Base-by-base conservation (phyloP, 2,888 invertebrate genomes). In the Meloe dianella region DNA sequence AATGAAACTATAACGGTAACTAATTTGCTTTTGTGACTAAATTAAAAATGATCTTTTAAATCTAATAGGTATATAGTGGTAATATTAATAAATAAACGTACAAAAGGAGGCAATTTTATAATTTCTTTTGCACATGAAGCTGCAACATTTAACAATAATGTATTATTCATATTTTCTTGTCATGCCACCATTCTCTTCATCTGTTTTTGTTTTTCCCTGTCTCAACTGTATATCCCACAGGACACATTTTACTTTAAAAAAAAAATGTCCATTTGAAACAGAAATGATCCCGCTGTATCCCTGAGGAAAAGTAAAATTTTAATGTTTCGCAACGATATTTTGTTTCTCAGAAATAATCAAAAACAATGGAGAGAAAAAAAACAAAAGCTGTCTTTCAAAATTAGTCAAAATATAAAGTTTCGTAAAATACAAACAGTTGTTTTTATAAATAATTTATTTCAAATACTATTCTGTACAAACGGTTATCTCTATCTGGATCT, bases 301-400 rank as follows among this genome's bases (percentile, higher is more conserved):
- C 69, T 72, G 59, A 57, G 73, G 73, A 73, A 69, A 68, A 72
- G 70, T 75, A 70, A 74, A 75, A 75, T 75, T 76, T 75, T 76
- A 76, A 76, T 75, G 73, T 69, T 66, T 61, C 67, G 24, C 72
- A 68, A 72, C 70, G 71, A 73, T 74, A 72, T 69, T 73, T 51
- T 24, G 22, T 22, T 22, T 12, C 8, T 51, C 51, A 12, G 22
- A 24, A 51, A 51, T 12, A 51, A 51, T 51, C 47, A 47, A 47
- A 47, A 17, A n/a, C 10, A 17, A 41, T 7, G 17, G 38, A 6
- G 5, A 1, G 17, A 35, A 10, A 35, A 35, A 12, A 35, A 35
- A 10, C 12, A 35, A 12, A 2, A 35, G 14, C 14, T 35, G 35
- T 35, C 35, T 35, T 35, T 35, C 35, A 35, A 35, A 35, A 35